These are phyloP conservation scores for Schizaphis graminum DNA, from an alignment of 2,888 invertebrate species.

Conservation along the genomic window DNA sequence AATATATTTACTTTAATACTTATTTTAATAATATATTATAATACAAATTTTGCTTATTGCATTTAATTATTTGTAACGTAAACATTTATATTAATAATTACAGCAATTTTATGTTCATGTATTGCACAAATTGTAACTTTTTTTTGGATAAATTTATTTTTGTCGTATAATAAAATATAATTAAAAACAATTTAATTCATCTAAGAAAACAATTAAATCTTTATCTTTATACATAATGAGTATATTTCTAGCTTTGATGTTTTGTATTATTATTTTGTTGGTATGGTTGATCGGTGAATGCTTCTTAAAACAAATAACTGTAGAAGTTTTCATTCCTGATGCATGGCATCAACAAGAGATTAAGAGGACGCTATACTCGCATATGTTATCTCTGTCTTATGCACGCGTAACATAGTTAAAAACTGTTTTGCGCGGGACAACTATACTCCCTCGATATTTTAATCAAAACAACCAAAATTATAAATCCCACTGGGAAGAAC, in stretches of 20 bases:
- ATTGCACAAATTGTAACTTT: constrained; percentile 11
- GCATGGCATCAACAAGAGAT: not conserved
- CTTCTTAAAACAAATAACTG: not conserved
- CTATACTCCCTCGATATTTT: too few relatives aligned
- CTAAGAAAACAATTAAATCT: not conserved
- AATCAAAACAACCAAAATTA: too few relatives aligned
- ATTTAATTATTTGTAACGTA: constrained; percentile 9
- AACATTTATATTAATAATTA: not conserved
- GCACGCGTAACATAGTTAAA: too few relatives aligned
- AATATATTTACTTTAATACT: constrained; percentile 36
- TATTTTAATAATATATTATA: not conserved
- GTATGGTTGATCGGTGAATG: not conserved
- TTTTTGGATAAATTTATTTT: not conserved
- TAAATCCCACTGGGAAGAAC: too few relatives aligned
- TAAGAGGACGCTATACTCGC: too few relatives aligned
- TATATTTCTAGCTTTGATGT: not conserved
- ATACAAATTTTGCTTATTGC: not conserved
- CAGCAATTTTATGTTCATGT: constrained; percentile 18
- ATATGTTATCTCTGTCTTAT: too few relatives aligned
- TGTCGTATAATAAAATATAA: not conserved
- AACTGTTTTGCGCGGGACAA: too few relatives aligned
- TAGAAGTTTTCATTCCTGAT: not conserved
- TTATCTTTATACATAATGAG: not conserved
- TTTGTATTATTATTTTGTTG: not conserved
- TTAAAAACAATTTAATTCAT: not conserved